Evolutionary conservation across 2,113 vertebrate species (phyloP).

Genomic region (Beaufortia kweichowensis): DNA sequence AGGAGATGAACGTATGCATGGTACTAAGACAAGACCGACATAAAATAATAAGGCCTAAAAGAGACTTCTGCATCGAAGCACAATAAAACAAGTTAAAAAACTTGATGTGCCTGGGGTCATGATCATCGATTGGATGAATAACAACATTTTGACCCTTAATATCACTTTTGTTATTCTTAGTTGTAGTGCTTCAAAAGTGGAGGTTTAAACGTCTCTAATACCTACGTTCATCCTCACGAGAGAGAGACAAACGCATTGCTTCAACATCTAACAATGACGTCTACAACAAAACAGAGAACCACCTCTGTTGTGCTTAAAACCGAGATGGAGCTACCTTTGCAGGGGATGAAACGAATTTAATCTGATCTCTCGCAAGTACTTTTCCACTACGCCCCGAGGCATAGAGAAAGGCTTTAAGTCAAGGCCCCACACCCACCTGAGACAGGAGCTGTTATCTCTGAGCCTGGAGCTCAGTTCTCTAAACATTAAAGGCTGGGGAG

Average conservation of each 20-base stretch:
- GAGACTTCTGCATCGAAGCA: constrained; percentile 2
- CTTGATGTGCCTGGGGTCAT: neutral
- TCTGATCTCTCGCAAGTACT: constrained; percentile 70
- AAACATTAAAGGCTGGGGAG: constrained; percentile 29
- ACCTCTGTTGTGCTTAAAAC: neutral
- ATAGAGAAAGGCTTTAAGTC: constrained; percentile 23
- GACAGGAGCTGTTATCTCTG: constrained; percentile 53
- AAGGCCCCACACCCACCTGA: constrained; percentile 50
- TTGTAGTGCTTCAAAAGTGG: too few relatives aligned
- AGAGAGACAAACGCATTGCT: constrained; percentile 42
- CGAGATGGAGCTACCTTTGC: constrained; percentile 51
- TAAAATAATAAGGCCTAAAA: constrained; percentile 48
- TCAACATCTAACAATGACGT: constrained; percentile 5
- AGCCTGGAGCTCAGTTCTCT: neutral
- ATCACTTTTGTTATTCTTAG: too few relatives aligned
- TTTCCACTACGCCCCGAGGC: constrained; percentile 66
- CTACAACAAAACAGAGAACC: neutral
- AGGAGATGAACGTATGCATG: constrained; percentile 42
- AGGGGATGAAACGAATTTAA: constrained; percentile 71
- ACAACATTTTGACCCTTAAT: too few relatives aligned
- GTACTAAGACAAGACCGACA: constrained; percentile 45
- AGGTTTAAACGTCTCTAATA: too few relatives aligned
- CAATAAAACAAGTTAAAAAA: neutral
- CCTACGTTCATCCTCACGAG: constrained; percentile 1
- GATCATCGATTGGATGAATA: too few relatives aligned